phyloP scores from a whole-genome alignment of 35 echinoderm and acorn worm genomes.

The Amphiura filiformis region DNA sequence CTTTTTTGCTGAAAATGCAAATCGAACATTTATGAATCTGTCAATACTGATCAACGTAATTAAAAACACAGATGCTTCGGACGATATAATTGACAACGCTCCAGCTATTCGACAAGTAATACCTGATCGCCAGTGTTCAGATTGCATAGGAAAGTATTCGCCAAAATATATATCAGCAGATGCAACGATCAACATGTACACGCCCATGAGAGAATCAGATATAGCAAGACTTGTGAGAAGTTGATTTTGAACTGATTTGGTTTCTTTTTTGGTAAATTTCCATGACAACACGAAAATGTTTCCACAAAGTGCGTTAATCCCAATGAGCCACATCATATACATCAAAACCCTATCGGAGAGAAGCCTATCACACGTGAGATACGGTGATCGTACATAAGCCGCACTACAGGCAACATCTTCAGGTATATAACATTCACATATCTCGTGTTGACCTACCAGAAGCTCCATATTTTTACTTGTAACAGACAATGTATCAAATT shows the following conservation, averaged over 20 bases:
- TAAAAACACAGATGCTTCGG: constrained; percentile 7
- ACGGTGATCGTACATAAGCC: not conserved
- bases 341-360: not conserved
- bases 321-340: not conserved
- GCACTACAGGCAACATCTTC: not conserved
- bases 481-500: not conserved
- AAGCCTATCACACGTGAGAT: not conserved
- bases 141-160: not conserved
- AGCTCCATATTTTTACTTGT: not conserved
- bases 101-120: not conserved
- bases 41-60: constrained; percentile 12
- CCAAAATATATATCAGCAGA: constrained; percentile 1
- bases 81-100: not conserved
- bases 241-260: not conserved
- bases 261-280: not conserved
- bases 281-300: not conserved
- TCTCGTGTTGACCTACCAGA: not conserved
- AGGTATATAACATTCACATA: not conserved
- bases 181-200: constrained; percentile 17
- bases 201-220: constrained; percentile 64
- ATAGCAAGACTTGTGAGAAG: constrained; percentile 29
- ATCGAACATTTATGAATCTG: not conserved
- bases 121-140: not conserved
- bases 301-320: not conserved
- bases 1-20: not conserved